phyloP scores from a whole-genome alignment of 2,113 vertebrate genomes.

The Sinocyclocheilus grahami region DNA sequence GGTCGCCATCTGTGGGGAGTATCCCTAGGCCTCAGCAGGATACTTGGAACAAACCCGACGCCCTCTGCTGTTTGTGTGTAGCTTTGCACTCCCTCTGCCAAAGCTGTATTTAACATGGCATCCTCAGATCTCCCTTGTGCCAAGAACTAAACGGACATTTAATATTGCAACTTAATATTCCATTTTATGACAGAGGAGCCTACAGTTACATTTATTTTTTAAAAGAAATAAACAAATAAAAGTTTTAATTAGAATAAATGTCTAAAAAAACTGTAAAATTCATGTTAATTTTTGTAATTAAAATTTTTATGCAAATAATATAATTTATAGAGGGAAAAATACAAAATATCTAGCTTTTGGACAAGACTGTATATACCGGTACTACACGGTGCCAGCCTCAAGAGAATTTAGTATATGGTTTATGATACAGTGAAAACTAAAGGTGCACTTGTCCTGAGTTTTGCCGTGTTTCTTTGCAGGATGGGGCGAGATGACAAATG shows the following conservation, averaged over 20 bases:
- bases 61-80: constrained; percentile 65
- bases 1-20: constrained; percentile 67
- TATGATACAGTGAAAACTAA: neutral
- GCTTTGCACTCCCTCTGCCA: constrained; percentile 5
- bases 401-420: neutral
- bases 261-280: neutral
- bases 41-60: constrained; percentile 46
- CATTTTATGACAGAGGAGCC: neutral
- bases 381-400: neutral
- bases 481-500: constrained; percentile 88
- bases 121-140: constrained; percentile 43
- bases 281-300: neutral
- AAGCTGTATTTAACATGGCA: constrained; percentile 65
- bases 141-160: constrained; percentile 66
- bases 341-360: neutral
- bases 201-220: neutral
- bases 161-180: neutral
- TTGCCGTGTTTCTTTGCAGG: constrained; percentile 69
- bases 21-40: constrained; percentile 57
- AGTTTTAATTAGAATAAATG: neutral
- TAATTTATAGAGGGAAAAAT: neutral
- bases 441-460: neutral
- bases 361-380: neutral
- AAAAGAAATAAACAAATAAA: neutral
- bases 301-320: neutral